Conservation (phyloP, 2,888 invertebrate genomes). For the Lepidocyrtoides sp. region DNA sequence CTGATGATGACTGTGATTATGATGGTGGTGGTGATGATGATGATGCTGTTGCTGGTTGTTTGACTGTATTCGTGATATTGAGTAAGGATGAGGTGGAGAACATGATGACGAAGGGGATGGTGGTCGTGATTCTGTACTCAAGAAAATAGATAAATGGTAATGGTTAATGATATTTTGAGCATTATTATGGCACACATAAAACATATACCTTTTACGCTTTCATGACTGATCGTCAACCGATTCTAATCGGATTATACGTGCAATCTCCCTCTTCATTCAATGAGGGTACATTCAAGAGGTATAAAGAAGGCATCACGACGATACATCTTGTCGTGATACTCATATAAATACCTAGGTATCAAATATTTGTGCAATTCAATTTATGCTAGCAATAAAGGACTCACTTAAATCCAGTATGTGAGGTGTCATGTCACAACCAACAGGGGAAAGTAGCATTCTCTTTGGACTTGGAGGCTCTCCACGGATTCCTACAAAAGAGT, state of each 20-base stretch:
- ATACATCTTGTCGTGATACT: not conserved
- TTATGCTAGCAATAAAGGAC: conserved; percentile 1
- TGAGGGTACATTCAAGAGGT: not conserved
- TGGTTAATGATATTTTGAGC: no score
- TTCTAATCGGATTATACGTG: conserved; percentile 39
- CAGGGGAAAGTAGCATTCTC: conserved; percentile 72
- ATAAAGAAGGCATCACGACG: not conserved
- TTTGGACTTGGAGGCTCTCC: conserved; percentile 71
- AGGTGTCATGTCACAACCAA: conserved; percentile 74
- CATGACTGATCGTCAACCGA: not conserved
- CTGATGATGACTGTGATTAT: conserved; percentile 27
- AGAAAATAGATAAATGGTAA: no score
- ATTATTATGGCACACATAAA: no score
- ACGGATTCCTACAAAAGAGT: conserved; percentile 46
- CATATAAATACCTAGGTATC: no score
- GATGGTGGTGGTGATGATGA: conserved; percentile 38
- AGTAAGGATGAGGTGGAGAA: conserved; percentile 85
- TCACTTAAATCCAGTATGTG: conserved; percentile 75
- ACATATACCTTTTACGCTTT: not conserved
- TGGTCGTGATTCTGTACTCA: conserved; percentile 82
- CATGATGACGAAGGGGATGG: conserved; percentile 84
- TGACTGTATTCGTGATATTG: conserved; percentile 85
- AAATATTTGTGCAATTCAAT: no score
- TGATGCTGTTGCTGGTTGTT: conserved; percentile 64
- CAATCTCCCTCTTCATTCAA: not conserved